Conservation (phyloP, 2,888 invertebrate species). For the Actias luna region DNA sequence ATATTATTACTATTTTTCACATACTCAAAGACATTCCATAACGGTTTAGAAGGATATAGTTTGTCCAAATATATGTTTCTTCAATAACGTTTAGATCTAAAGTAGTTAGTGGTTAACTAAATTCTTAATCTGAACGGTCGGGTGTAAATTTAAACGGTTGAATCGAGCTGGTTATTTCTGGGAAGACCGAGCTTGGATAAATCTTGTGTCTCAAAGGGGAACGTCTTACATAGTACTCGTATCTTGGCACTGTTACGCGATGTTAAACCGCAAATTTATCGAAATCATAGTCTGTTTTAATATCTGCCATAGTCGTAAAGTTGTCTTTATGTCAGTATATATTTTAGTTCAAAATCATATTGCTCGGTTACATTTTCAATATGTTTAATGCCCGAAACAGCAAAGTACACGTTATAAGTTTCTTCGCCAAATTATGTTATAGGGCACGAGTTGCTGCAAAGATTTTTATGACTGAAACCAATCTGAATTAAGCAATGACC, state of each 20-base stretch:
- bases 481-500: too few species aligned
- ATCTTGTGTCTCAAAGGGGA: slow-evolving; percentile 25
- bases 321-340: slow-evolving; percentile 3
- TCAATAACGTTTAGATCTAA: background rate
- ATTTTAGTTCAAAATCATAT: background rate
- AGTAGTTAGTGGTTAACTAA: slow-evolving; percentile 1
- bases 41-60: background rate
- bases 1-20: background rate
- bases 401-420: too few species aligned
- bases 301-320: slow-evolving; percentile 19
- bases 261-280: slow-evolving; percentile 29
- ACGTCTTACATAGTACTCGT: slow-evolving; percentile 25
- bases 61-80: background rate
- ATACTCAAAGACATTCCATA: background rate
- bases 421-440: too few species aligned
- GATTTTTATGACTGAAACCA: too few species aligned
- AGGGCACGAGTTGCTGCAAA: too few species aligned
- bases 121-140: slow-evolving; percentile 15
- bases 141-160: slow-evolving; percentile 27
- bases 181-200: slow-evolving; percentile 22
- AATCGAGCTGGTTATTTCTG: slow-evolving; percentile 22
- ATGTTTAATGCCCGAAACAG: too few species aligned
- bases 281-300: slow-evolving; percentile 21
- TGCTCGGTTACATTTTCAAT: background rate
- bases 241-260: slow-evolving; percentile 28